Base-by-base conservation (phyloP, 2,113 vertebrate genomes). In the Conger conger region DNA sequence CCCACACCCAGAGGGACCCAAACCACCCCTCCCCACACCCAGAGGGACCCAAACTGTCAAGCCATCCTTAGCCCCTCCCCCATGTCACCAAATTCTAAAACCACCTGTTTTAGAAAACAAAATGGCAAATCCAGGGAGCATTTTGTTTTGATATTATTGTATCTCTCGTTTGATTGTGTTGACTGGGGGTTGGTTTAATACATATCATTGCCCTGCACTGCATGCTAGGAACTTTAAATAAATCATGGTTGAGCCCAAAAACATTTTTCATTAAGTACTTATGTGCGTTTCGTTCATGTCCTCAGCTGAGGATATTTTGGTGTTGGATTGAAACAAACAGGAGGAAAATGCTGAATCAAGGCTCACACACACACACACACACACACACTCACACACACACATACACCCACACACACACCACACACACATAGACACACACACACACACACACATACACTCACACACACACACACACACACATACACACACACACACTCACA, bases 371-470 rank as follows among this genome's bases (percentile, higher is more conserved):
- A 53, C 50, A 53, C 50, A 53, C 50, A 53, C 50, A 53, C 45
- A 50, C 45, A 50, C 45, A 80, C 60, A 82, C 17, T 63, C 79
- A 83, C 76, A 50, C 30, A 82, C 36, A 81, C 36, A 83, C 53
- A 79, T 16, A 82, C 63, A 82, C 40, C 57, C 18, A 73, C 33
- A 63, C 9, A 36, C 38, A 79, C 33, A 40, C n/a, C 38, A 79
- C 35, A 79, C 38, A 36, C 11, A 68, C 11, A 78, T 18, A 50
- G 30, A 45, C 80, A 83, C 27, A 77, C 17, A 73, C 0, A 33
- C 30, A 45, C 17, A n/a, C n/a, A n/a, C n/a, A n/a, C n/a, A n/a
- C n/a, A n/a, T n/a, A n/a, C n/a, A n/a, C n/a, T n/a, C n/a, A n/a
- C n/a, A n/a, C n/a, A n/a, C n/a, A n/a, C n/a, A n/a, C n/a, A n/a